Conservation (phyloP, 2,797 vertebrate genomes). For the Leontocebus nigricollis region DNA sequence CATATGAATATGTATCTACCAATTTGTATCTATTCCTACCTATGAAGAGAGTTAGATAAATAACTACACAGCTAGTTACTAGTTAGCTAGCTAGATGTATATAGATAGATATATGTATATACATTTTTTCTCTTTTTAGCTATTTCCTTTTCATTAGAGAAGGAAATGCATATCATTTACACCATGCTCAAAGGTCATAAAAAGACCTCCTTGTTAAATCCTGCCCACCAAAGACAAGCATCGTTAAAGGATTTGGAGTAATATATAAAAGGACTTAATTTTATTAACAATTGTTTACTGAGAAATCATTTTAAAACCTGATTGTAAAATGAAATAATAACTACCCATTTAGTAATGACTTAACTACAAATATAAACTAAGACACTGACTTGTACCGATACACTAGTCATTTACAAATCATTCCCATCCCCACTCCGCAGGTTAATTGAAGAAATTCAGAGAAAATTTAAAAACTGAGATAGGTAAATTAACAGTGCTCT, state of each 20-base stretch:
- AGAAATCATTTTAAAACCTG: slow-evolving; percentile 26
- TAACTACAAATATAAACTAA: slow-evolving; percentile 8
- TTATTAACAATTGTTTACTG: slow-evolving; percentile 51
- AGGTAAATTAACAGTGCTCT: background rate
- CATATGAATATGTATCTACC: background rate
- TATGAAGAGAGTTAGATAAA: background rate
- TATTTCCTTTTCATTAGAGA: background rate
- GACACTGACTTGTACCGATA: background rate
- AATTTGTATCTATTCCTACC: background rate
- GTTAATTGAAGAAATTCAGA: background rate
- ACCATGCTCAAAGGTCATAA: background rate
- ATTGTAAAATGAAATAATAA: slow-evolving; percentile 66
- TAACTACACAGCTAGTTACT: background rate
- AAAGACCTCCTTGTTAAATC: background rate
- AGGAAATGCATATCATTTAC: background rate
- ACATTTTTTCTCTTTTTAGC: background rate
- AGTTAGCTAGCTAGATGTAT: background rate
- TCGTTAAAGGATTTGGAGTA: background rate
- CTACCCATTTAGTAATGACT: slow-evolving; percentile 45
- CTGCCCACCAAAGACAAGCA: background rate
- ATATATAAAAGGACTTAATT: slow-evolving; percentile 29
- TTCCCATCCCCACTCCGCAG: too few species aligned
- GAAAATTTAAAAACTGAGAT: background rate
- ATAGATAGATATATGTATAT: background rate
- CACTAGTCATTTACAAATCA: background rate